Conservation (phyloP, 2,888 invertebrate species). For the Bhutanitis thaidina region DNA sequence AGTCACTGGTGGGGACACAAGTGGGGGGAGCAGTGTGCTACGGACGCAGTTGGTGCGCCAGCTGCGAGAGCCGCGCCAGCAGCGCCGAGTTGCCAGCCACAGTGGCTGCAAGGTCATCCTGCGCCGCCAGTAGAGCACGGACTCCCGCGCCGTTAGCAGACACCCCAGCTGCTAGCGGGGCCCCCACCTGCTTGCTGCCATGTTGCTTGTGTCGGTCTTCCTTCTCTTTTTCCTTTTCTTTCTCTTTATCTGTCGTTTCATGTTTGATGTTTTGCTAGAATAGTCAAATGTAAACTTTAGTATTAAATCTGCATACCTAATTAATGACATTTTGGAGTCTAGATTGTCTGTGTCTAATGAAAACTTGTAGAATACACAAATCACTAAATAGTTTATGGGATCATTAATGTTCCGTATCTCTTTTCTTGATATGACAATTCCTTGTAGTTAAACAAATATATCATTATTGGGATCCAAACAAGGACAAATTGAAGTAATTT, state of each 20-base stretch:
- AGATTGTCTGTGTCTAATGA: no score
- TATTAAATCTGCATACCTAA: no score
- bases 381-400: no score
- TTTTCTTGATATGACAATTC: no score
- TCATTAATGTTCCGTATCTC: no score
- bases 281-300: neutral
- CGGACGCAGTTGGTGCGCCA: conserved; percentile 27
- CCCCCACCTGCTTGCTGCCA: neutral
- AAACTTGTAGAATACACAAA: no score
- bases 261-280: conserved; percentile 1
- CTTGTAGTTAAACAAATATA: no score
- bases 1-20: no score
- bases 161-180: conserved; percentile 24
- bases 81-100: conserved; percentile 44
- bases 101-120: conserved; percentile 45
- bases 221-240: conserved; percentile 14
- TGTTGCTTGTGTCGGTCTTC: conserved; percentile 12
- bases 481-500: no score
- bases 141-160: conserved; percentile 42
- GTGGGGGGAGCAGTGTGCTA: conserved; percentile 25
- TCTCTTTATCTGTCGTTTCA: neutral
- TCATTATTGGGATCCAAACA: no score
- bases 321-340: no score
- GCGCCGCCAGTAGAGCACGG: conserved; percentile 51
- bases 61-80: conserved; percentile 31